A percentile compares a stretch with the other conserved stretches of the same genome.
Evolutionary conservation across 2,113 vertebrate genomes (phyloP).

Genomic region (Craseonycteris thonglongyai): DNA sequence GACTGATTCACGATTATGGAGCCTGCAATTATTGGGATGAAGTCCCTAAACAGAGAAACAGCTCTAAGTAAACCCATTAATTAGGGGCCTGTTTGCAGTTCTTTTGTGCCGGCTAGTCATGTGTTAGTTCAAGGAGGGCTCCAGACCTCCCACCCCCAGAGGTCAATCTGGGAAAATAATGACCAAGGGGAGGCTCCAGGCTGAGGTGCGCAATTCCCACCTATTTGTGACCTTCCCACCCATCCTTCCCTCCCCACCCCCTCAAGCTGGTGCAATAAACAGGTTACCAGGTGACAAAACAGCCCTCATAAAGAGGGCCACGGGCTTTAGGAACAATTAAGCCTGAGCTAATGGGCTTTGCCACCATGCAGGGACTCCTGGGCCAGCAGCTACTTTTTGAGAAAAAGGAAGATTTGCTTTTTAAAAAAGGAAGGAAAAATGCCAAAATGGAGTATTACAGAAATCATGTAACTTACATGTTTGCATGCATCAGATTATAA

Average conservation of each 20-base stretch:
- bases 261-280: slow-evolving; percentile 61
- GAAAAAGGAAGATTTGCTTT: background rate
- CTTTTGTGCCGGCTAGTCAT: slow-evolving; percentile 61
- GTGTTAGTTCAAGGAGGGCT: slow-evolving; percentile 54
- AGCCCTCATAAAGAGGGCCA: slow-evolving; percentile 50
- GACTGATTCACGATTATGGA: slow-evolving; percentile 71
- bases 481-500: background rate
- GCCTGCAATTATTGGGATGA: slow-evolving; percentile 66
- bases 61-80: slow-evolving; percentile 71
- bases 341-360: slow-evolving; percentile 49
- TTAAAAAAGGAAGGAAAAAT: background rate
- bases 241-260: background rate
- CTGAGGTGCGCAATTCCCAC: slow-evolving; percentile 70
- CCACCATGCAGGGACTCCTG: background rate
- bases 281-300: slow-evolving; percentile 70
- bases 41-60: slow-evolving; percentile 67
- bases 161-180: slow-evolving; percentile 63
- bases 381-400: background rate
- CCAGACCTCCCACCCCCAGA: background rate
- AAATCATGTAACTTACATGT: background rate
- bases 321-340: slow-evolving; percentile 45
- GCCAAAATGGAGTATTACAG: background rate
- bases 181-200: slow-evolving; percentile 34
- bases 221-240: slow-evolving; percentile 68
- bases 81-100: slow-evolving; percentile 72